A percentile compares a stretch with the other conserved stretches of the same genome.
phyloP scores from a whole-genome alignment of 2,888 invertebrate species.

The Papilio demoleus region DNA sequence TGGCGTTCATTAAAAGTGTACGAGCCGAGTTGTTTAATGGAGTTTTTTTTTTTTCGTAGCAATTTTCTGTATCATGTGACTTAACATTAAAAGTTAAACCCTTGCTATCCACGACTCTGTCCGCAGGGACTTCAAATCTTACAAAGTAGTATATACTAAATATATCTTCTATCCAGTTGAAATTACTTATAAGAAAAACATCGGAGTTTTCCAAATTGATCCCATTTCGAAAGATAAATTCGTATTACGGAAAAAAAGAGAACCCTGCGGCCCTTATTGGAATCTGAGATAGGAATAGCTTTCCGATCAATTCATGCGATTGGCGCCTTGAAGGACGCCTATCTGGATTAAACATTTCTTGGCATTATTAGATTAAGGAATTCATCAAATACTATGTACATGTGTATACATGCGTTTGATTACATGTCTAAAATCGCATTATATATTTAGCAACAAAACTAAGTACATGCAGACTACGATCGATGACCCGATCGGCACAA shows the following conservation, averaged over 20 bases:
- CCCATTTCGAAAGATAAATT: slow-evolving; percentile 62
- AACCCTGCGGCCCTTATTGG: slow-evolving; percentile 55
- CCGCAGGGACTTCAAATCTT: no score
- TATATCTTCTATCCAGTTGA: neutral
- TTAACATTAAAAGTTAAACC: no score
- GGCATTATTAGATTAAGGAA: neutral
- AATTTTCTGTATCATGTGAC: no score
- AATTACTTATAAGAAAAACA: slow-evolving; percentile 29
- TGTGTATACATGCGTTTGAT: neutral
- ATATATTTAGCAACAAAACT: neutral
- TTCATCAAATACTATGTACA: neutral
- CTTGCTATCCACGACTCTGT: no score
- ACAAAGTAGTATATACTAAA: neutral
- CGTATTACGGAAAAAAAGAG: slow-evolving; percentile 53
- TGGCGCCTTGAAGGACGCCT: neutral
- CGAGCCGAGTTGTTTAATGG: neutral
- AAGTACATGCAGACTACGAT: neutral
- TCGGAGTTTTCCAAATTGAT: slow-evolving; percentile 51
- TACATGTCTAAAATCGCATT: neutral
- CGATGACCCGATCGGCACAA: no score
- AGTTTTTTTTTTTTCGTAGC: neutral
- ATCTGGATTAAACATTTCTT: slow-evolving; percentile 18
- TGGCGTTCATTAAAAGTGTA: slow-evolving; percentile 22
- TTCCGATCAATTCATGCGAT: slow-evolving; percentile 51
- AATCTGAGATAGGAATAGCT: slow-evolving; percentile 60